Base-by-base conservation (phyloP, 2,888 invertebrate species). In the Tipula unca region DNA sequence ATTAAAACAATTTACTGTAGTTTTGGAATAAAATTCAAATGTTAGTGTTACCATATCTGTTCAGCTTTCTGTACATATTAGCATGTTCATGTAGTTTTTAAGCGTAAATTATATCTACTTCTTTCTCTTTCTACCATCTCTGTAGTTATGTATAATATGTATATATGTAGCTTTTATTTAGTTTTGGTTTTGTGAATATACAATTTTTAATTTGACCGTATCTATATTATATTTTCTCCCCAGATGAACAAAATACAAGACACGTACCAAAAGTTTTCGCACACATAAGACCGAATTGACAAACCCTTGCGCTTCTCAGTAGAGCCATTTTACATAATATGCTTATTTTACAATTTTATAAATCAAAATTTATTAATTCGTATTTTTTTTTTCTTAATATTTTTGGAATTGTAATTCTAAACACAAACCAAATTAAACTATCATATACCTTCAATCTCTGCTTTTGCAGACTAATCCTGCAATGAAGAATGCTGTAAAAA, bases 401-500 rank as follows among this genome's bases (percentile, higher is more conserved):
- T 69, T 69, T 69, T 69, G 69, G 69, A 69, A 69, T 69, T 25
- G 25, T 69, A 10, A 69, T 25, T 13, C 69, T 69, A 69, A 69
- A 69, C 48, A 54, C 48, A 54, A 54, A 54, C 69, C 69, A 69
- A 69, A 69, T 25, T 25, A 25, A 69, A 69, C 69, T 25, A 69
- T 69, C 69, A 69, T n/a, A n/a, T 25, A 69, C 69, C 69, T 69
- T 10, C 48, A 48, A 85, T 86, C 84, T 86, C 36, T 86, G 86
- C 86, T 87, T 92, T 93, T 95, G 89, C 93, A 97, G 97, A 96
- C 97, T 88, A 97, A 97, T 92, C 97, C 97, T 89, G 97, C 97
- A 89, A 94, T 98, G 91, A 97, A 96, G 92, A 96, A 95, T 91
- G 97, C 97, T 89, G 97, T 97, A 86, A 96, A 97, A 93, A 95